These are phyloP conservation scores for Phalangium opilio DNA, from an alignment of 2,888 invertebrate genomes.

Conservation along the genomic window DNA sequence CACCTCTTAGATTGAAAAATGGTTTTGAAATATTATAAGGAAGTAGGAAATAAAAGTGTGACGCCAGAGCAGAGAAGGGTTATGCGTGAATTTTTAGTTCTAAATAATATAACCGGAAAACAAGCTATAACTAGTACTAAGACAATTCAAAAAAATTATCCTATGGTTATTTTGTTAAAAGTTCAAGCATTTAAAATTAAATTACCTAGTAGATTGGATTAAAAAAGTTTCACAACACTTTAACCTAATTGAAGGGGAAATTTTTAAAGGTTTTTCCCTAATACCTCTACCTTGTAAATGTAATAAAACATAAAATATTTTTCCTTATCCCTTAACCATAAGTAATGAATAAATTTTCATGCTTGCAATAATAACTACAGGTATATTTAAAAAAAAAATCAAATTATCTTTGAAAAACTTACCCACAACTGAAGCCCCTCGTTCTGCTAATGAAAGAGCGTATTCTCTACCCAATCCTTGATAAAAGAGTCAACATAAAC, in stretches of 20 bases:
- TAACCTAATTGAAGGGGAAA: too few relatives aligned
- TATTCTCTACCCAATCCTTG: conserved; percentile 63
- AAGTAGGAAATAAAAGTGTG: neutral
- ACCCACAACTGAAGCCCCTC: conserved; percentile 85
- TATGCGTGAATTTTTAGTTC: neutral
- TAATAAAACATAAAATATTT: neutral
- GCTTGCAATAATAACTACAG: neutral
- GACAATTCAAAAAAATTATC: too few relatives aligned
- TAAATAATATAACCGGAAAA: neutral
- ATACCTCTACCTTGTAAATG: neutral
- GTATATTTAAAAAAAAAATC: neutral
- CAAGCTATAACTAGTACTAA: too few relatives aligned
- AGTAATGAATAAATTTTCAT: neutral
- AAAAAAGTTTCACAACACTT: too few relatives aligned
- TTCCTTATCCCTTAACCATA: neutral
- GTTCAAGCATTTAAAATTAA: too few relatives aligned
- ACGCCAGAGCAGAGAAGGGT: neutral
- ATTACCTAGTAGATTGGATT: too few relatives aligned
- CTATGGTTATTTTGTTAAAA: too few relatives aligned
- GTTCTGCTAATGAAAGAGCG: conserved; percentile 73
- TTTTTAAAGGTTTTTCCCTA: too few relatives aligned
- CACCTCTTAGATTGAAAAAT: neutral
- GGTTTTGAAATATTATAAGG: neutral
- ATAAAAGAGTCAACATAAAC: conserved; percentile 1
- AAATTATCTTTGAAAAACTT: conserved; percentile 18